Percentiles rank a stretch among this genome's conserved stretches.
phyloP scores from a whole-genome alignment of 1,140 invertebrate species.

The Orussus abietinus region DNA sequence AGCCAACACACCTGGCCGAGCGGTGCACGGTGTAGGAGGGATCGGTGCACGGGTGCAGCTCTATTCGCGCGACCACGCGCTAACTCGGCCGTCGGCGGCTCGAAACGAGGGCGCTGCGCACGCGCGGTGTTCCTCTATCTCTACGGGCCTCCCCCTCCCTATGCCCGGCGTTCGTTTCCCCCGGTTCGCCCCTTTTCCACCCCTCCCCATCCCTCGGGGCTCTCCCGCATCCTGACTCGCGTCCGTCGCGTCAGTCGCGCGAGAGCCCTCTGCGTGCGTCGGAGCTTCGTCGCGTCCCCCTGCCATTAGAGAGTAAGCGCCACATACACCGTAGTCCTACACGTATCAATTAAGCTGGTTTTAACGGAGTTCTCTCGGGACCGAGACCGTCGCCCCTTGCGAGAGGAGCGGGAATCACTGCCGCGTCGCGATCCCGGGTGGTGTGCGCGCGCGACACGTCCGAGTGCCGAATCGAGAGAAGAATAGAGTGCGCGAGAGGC shows the following conservation, averaged over 20 bases:
- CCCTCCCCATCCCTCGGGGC: conserved; percentile 21
- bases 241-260: conserved; percentile 47
- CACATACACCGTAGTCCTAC: no score
- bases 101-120: conserved; percentile 45
- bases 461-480: no score
- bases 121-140: conserved; percentile 31
- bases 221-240: conserved; percentile 22
- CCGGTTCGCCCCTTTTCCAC: neutral
- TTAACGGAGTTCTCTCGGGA: no score
- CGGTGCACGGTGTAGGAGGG: conserved; percentile 13
- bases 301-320: conserved; percentile 42
- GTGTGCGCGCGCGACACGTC: no score
- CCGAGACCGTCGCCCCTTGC: no score
- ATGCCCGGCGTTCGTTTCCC: conserved; percentile 10
- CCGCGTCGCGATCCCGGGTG: no score
- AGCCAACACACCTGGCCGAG: no score
- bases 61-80: neutral
- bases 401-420: no score
- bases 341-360: no score
- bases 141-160: neutral
- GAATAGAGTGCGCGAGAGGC: no score
- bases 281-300: conserved; percentile 37
- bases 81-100: no score
- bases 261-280: conserved; percentile 48
- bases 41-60: conserved; percentile 35